phyloP scores from a whole-genome alignment of 2,797 vertebrate genomes.

The Lycodopsis pacificus region DNA sequence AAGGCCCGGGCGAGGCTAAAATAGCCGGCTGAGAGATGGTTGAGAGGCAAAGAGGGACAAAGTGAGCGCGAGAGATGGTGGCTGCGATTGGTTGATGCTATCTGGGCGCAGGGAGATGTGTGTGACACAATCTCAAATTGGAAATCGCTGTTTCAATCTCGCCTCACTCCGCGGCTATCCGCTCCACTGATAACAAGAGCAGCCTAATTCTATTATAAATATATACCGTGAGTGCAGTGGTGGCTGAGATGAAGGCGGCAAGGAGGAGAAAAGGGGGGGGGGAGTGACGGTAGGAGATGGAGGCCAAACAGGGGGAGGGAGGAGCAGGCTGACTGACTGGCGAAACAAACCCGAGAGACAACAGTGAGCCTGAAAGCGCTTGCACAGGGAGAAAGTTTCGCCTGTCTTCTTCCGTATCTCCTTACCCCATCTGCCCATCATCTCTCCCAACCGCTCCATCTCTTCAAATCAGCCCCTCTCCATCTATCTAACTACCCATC shows the following conservation, averaged over 20 bases:
- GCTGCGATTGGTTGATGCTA: slow-evolving; percentile 82
- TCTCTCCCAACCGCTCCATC: slow-evolving; percentile 63
- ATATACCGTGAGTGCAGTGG: slow-evolving; percentile 74
- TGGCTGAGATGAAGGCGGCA: slow-evolving; percentile 60
- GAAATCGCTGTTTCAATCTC: slow-evolving; percentile 89
- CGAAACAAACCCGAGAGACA: slow-evolving; percentile 55
- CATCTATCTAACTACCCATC: slow-evolving; percentile 77
- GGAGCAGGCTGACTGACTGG: slow-evolving; percentile 51
- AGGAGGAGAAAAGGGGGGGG: slow-evolving; percentile 20
- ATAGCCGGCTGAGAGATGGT: slow-evolving; percentile 40
- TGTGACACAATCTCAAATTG: slow-evolving; percentile 90
- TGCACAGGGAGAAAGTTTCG: slow-evolving; percentile 48
- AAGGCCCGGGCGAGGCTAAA: slow-evolving; percentile 53
- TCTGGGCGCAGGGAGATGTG: slow-evolving; percentile 80
- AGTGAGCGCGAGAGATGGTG: slow-evolving; percentile 77
- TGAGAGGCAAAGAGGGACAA: slow-evolving; percentile 54
- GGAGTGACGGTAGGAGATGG: slow-evolving; percentile 45
- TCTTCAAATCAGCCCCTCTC: slow-evolving; percentile 60
- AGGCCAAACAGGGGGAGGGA: slow-evolving; percentile 31
- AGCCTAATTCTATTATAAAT: slow-evolving; percentile 88
- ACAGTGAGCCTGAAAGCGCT: slow-evolving; percentile 52
- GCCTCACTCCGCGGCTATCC: slow-evolving; percentile 80
- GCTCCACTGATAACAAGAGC: slow-evolving; percentile 81
- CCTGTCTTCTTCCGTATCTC: slow-evolving; percentile 64
- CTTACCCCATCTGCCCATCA: slow-evolving; percentile 71